Conservation (phyloP, 2,888 invertebrate genomes). For the Leucophenga montana region DNA sequence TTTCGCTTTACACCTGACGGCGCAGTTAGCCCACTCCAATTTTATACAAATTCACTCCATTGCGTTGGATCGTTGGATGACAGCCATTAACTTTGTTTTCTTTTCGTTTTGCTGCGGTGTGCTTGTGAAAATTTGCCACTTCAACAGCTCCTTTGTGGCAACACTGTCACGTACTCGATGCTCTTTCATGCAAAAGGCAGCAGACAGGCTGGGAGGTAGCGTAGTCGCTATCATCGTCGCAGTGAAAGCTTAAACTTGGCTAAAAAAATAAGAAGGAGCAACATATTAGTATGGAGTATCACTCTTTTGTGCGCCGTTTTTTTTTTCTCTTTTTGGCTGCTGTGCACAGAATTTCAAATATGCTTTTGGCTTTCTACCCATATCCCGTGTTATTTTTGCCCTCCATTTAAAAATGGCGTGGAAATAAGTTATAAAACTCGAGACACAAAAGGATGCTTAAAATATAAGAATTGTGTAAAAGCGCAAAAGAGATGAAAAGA, state of each 20-base stretch:
- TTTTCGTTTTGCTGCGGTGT: constrained; percentile 45
- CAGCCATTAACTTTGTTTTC: constrained; percentile 14
- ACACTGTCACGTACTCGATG: constrained; percentile 58
- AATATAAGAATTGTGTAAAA: constrained; percentile 33
- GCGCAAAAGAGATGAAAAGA: constrained; percentile 27
- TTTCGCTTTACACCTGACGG: background rate
- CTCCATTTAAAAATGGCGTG: constrained; percentile 50
- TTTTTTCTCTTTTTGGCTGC: constrained; percentile 12
- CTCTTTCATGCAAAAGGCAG: constrained; percentile 36
- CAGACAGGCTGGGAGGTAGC: constrained; percentile 43
- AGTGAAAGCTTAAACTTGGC: constrained; percentile 29
- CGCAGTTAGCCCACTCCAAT: background rate
- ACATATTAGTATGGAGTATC: background rate
- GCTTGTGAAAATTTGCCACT: constrained; percentile 70
- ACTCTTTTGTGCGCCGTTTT: too few species aligned
- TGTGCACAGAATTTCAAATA: constrained; percentile 59
- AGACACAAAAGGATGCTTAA: constrained; percentile 31
- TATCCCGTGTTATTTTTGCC: constrained; percentile 12
- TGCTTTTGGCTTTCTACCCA: constrained; percentile 15
- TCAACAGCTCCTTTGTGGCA: constrained; percentile 72
- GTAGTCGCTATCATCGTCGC: background rate
- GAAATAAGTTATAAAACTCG: constrained; percentile 43
- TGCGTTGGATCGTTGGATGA: background rate
- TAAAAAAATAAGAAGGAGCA: constrained; percentile 17
- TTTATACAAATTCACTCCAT: background rate